phyloP scores from a whole-genome alignment of 1,140 invertebrate genomes.

The Drosophila bipectinata region DNA sequence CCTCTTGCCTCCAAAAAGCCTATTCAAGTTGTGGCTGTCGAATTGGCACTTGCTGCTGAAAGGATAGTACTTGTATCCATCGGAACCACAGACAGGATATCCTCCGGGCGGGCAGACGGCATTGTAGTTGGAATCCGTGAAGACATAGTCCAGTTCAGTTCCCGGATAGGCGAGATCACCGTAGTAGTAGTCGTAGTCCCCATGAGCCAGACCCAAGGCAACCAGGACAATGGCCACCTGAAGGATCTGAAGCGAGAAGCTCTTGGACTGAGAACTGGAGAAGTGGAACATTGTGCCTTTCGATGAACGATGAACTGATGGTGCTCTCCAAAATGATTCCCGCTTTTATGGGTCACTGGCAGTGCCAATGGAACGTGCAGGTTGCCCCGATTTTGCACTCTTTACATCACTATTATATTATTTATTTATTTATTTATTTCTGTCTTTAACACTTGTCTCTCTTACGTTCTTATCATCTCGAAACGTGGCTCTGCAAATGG shows the following conservation, averaged over 20 bases:
- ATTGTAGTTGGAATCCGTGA: slow-evolving; percentile 18
- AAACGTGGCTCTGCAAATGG: slow-evolving; percentile 20
- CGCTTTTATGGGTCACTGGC: slow-evolving; percentile 35
- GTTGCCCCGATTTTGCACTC: slow-evolving; percentile 19
- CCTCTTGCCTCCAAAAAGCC: slow-evolving; percentile 22
- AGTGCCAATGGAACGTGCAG: slow-evolving; percentile 21
- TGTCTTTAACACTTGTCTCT: background rate
- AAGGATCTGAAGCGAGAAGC: background rate
- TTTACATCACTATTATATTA: slow-evolving; percentile 37
- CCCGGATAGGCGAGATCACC: slow-evolving; percentile 14
- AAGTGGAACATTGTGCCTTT: slow-evolving; percentile 21
- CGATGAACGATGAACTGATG: slow-evolving; percentile 33
- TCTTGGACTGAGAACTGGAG: background rate
- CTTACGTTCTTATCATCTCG: slow-evolving; percentile 7
- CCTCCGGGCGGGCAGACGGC: slow-evolving; percentile 15
- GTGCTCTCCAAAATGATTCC: background rate
- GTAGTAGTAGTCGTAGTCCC: slow-evolving; percentile 35
- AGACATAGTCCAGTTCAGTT: slow-evolving; percentile 34
- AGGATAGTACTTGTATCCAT: slow-evolving; percentile 14
- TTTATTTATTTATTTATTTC: slow-evolving; percentile 4
- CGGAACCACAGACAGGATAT: slow-evolving; percentile 17
- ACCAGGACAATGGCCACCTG: slow-evolving; percentile 10
- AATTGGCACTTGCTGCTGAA: slow-evolving; percentile 37
- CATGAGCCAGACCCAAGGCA: background rate
- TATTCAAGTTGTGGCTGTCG: slow-evolving; percentile 31